A percentile compares a stretch with the other conserved stretches of the same genome.
phyloP scores from a whole-genome alignment of 1,140 invertebrate genomes.

The Zaprionus nigranus region DNA sequence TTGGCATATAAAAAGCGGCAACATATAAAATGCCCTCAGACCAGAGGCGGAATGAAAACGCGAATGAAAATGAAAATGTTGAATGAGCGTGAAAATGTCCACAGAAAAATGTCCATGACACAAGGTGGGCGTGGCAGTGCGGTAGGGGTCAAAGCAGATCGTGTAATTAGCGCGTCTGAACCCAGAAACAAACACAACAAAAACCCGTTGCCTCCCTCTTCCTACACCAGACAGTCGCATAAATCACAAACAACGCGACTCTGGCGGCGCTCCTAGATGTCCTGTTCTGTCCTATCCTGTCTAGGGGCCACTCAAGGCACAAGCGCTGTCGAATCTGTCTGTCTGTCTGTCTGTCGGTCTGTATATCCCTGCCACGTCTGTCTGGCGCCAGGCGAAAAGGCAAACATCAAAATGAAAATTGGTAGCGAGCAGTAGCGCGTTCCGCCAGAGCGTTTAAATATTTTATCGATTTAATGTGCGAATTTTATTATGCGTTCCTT shows the following conservation, averaged over 20 bases:
- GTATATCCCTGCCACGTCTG: constrained; percentile 28
- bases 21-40: constrained; percentile 63
- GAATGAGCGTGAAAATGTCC: constrained; percentile 73
- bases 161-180: constrained; percentile 81
- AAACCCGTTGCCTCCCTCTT: background rate
- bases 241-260: constrained; percentile 41
- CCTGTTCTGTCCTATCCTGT: constrained; percentile 6
- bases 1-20: constrained; percentile 78
- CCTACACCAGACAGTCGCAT: constrained; percentile 7
- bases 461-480: constrained; percentile 72
- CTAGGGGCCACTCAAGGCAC: constrained; percentile 48
- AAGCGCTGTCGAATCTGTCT: background rate
- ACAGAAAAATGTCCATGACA: constrained; percentile 13
- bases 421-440: constrained; percentile 49
- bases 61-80: constrained; percentile 15
- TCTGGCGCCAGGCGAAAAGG: constrained; percentile 54
- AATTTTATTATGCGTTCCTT: constrained; percentile 25
- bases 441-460: constrained; percentile 63
- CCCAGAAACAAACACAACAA: constrained; percentile 15
- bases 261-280: constrained; percentile 21
- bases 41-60: constrained; percentile 52
- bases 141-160: constrained; percentile 41
- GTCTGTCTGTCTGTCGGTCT: background rate
- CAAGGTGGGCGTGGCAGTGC: background rate
- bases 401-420: constrained; percentile 70